Evolutionary conservation across 2,888 invertebrate genomes (phyloP), one percentile per base, ranked within the genome.

Genomic region (Embidobia sp.): DNA sequence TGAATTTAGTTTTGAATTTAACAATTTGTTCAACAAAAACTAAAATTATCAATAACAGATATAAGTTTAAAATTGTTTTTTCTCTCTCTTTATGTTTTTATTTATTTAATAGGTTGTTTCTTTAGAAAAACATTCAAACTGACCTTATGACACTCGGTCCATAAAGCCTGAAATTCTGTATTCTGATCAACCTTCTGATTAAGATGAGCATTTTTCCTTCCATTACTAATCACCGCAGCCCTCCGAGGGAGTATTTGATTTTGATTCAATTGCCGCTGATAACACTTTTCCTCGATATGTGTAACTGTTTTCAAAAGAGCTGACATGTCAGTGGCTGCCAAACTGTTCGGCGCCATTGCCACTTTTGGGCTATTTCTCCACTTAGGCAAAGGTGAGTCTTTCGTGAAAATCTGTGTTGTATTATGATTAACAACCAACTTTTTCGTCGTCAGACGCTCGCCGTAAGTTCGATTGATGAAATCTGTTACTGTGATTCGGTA

Each of bases 401-500:
- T 27, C 6, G 27, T 59, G n/a, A 35, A 22, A 35, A 22, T 46
- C 7, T 13, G 35, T 1, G 10, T 8, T 0, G 40, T n/a, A n/a
- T n/a, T n/a, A n/a, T n/a, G n/a, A n/a, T n/a, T n/a, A n/a, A n/a
- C n/a, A n/a, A n/a, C n/a, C n/a, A n/a, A n/a, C n/a, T n/a, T n/a
- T n/a, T n/a, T n/a, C n/a, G n/a, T n/a, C n/a, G n/a, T n/a, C 11
- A 11, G 33, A 6, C 61, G 31, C 11, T 90, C 85, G 0, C 93
- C 93, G 81, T 93, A 90, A 1, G 91, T 91, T 8, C 94, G 86
- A 86, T 94, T 94, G 59, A 94, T 91, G 70, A 94, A 90, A 13
- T 92, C 90, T 4, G 90, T 89, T 3, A 88, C 77, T 0, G 90
- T 89, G 67, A 93, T 85, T 42, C 92, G 88, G 85, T 93, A 93